phyloP scores from a whole-genome alignment of 2,797 vertebrate species.

The Gymnocypris eckloni region DNA sequence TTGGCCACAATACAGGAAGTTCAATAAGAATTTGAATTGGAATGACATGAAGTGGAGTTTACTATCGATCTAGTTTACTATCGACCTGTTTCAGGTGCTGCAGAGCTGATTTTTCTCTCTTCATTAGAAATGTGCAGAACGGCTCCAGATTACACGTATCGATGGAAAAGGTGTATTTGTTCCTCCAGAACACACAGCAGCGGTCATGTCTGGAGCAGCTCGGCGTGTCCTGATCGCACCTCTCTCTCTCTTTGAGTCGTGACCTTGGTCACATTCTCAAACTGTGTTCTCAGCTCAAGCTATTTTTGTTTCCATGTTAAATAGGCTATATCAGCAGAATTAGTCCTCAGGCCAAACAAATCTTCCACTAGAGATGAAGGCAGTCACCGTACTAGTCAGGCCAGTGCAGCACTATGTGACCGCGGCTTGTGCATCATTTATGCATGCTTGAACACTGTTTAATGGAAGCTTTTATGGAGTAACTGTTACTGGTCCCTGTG shows the following conservation, averaged over 20 bases:
- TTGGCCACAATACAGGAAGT: not conserved
- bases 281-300: conserved; percentile 46
- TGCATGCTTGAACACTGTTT: conserved; percentile 52
- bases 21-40: not conserved
- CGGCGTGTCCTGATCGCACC: conserved; percentile 8
- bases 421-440: conserved; percentile 49
- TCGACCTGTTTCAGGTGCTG: not conserved
- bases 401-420: conserved; percentile 42
- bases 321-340: conserved; percentile 58
- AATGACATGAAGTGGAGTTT: not conserved
- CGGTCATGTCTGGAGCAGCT: conserved; percentile 42
- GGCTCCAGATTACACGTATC: not conserved
- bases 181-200: conserved; percentile 6
- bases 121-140: not conserved
- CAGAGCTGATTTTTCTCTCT: not conserved
- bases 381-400: conserved; percentile 23
- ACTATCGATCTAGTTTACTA: too few relatives aligned
- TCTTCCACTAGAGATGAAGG: conserved; percentile 4
- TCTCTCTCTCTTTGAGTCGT: conserved; percentile 41
- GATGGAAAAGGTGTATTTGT: not conserved
- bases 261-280: conserved; percentile 64
- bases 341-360: conserved; percentile 58
- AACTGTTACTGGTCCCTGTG: conserved; percentile 20
- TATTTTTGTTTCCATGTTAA: conserved; percentile 65
- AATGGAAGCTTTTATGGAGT: conserved; percentile 45